Conservation (phyloP, 2,888 invertebrate genomes). For the Stratiomys singularior region DNA sequence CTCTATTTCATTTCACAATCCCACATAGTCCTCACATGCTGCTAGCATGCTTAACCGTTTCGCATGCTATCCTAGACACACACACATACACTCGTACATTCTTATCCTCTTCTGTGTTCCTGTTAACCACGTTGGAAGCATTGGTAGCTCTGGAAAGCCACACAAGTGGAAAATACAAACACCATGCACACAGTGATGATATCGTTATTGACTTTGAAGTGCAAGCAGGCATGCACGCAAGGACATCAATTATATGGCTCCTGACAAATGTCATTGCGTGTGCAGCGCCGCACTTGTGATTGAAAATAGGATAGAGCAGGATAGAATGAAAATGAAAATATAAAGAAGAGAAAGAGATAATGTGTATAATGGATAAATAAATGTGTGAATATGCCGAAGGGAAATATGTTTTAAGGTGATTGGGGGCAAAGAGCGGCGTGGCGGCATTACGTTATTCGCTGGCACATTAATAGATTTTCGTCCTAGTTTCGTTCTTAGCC, state of each 20-base stretch:
- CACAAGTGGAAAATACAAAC: slow-evolving; percentile 41
- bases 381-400: too few species aligned
- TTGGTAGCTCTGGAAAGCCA: slow-evolving; percentile 9
- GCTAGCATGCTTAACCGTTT: not conserved
- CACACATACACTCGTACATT: not conserved
- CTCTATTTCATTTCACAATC: not conserved
- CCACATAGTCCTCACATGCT: not conserved
- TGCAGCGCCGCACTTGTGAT: slow-evolving; percentile 7
- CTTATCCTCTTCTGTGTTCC: not conserved
- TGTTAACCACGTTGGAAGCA: not conserved
- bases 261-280: slow-evolving; percentile 45
- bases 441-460: too few species aligned
- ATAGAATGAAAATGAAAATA: too few species aligned
- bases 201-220: slow-evolving; percentile 42
- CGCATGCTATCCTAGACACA: not conserved
- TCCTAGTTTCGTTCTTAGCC: too few species aligned
- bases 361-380: too few species aligned
- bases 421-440: too few species aligned
- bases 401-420: too few species aligned
- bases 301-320: not conserved
- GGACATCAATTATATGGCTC: slow-evolving; percentile 43
- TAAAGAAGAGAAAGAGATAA: too few species aligned
- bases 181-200: slow-evolving; percentile 18
- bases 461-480: too few species aligned
- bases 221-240: slow-evolving; percentile 40